These are phyloP conservation scores for Acanthosepion esculentum DNA, from an alignment of 2,888 invertebrate genomes.

Conservation along the genomic window DNA sequence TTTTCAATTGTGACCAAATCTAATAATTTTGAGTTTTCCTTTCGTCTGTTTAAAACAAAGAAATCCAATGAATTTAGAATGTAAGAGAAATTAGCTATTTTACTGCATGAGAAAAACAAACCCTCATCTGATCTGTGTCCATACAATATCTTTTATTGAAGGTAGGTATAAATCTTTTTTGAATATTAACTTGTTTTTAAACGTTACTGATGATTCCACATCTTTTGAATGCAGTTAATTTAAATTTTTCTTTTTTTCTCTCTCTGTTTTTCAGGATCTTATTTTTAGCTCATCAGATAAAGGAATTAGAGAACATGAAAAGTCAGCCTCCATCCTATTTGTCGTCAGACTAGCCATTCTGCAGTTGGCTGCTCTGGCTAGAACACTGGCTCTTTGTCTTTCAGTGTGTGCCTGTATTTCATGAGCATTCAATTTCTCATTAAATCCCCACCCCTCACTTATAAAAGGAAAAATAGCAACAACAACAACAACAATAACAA, in stretches of 20 bases:
- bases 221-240: background rate
- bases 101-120: no score
- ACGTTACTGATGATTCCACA: no score
- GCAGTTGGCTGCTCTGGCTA: background rate
- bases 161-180: no score
- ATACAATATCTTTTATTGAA: no score
- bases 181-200: no score
- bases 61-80: no score
- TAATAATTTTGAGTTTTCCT: no score
- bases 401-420: slow-evolving; percentile 48
- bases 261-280: slow-evolving; percentile 58
- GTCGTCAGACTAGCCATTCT: slow-evolving; percentile 56
- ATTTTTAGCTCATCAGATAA: slow-evolving; percentile 63
- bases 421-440: slow-evolving; percentile 48
- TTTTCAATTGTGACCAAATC: no score
- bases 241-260: slow-evolving; percentile 44
- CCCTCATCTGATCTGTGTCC: no score
- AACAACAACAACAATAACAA: background rate
- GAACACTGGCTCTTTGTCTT: slow-evolving; percentile 15
- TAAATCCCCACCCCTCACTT: background rate
- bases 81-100: no score
- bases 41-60: no score
- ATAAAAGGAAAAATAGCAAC: background rate
- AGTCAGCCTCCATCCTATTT: slow-evolving; percentile 58
- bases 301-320: slow-evolving; percentile 63